Base-by-base conservation (phyloP, 2,797 vertebrate species). In the Macropodus opercularis region DNA sequence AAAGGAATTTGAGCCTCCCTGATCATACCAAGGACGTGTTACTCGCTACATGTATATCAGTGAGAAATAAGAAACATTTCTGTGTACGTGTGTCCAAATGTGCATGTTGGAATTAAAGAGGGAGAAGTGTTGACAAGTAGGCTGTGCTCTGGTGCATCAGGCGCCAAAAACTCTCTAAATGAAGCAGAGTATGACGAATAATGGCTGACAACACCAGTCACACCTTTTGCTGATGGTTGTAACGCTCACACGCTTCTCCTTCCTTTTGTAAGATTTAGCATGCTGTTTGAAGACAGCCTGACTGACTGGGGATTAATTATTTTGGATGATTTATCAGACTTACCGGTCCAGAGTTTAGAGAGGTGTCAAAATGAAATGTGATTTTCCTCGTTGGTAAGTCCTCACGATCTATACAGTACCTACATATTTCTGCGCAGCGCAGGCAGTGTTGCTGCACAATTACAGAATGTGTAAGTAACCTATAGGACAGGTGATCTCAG, bases 301-400 rank as follows among this genome's bases (percentile, higher is more conserved):
- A 90, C 86, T 87, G 90, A 91, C 88, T 88, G 80, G 90, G 92
- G 90, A 92, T 92, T 93, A 90, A 93, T 93, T 93, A 91, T 92
- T 92, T 87, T 79, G 87, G 86, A 88, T 90, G 88, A 89, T 91
- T 91, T 91, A 88, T 87, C 89, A 88, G 89, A 78, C 75, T 90
- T 86, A 81, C 71, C 80, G 80, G 84, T 88, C 87, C 80, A 64
- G 83, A 90, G 81, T 91, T 91, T 84, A 79, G 83, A 88, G 83
- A 83, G 75, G 85, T 87, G 89, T 90, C 89, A 90, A 67, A 83
- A 85, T 79, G 69, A 87, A 87, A 89, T 83, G 80, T 79, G 85
- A 83, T 87, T 85, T 84, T 81, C 77, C 46, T 76, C 23, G 57
- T 69, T 18, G 69, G 68, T 80, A 76, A 85, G 78, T 84, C 74